Evolutionary conservation across 1,140 invertebrate genomes (phyloP).

Genomic region (Tribolium madens): DNA sequence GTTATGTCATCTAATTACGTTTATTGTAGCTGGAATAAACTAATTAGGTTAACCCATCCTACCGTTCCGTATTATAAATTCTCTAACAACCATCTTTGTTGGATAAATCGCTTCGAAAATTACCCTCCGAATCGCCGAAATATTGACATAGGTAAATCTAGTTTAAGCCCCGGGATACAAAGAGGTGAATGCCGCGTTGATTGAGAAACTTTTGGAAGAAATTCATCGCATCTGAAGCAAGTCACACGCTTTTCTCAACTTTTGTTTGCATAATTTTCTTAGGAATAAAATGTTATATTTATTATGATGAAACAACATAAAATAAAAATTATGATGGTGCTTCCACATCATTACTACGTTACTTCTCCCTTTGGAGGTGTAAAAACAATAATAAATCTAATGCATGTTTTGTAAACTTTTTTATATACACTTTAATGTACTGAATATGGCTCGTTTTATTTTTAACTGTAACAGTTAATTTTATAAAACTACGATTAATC

Average conservation of each 20-base stretch:
- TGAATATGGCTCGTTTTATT: not conserved
- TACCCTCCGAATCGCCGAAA: not conserved
- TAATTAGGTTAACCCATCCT: slow-evolving; percentile 4
- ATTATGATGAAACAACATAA: slow-evolving; percentile 11
- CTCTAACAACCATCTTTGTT: not conserved
- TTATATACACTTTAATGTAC: not conserved
- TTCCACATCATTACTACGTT: not conserved
- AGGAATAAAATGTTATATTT: slow-evolving; percentile 2
- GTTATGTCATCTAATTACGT: slow-evolving; percentile 29
- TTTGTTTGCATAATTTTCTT: slow-evolving; percentile 7
- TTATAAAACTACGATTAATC: not conserved
- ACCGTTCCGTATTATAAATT: slow-evolving; percentile 13
- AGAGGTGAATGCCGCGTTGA: not conserved
- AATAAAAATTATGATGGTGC: slow-evolving; percentile 4
- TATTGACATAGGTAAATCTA: not conserved
- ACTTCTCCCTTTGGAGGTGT: not conserved
- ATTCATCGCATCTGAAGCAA: not conserved
- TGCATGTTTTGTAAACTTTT: slow-evolving; percentile 3
- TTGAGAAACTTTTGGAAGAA: slow-evolving; percentile 2
- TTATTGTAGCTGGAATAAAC: not conserved
- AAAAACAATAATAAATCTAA: slow-evolving; percentile 14
- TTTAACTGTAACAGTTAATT: not conserved
- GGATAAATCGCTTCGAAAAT: not conserved
- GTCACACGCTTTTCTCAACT: no score
- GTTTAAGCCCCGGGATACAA: not conserved